Base-by-base conservation (phyloP, 2,797 vertebrate species). In the Cyclopterus lumpus region DNA sequence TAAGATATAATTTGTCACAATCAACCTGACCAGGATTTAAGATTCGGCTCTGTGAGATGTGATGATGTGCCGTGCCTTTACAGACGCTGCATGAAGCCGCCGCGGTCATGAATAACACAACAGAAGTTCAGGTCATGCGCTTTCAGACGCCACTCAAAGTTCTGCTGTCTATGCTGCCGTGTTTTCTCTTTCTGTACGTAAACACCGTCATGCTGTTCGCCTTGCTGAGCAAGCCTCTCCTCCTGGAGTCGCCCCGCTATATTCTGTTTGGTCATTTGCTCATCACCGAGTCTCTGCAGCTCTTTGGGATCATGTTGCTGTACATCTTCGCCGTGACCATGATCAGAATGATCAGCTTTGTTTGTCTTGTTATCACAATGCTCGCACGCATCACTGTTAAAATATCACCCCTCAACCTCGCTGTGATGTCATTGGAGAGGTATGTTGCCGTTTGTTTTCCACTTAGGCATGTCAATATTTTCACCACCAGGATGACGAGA, bases 191-290 rank as follows among this genome's bases (percentile, higher is more conserved):
- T 44, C 51, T 94, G 3, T 93, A 89, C 20, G 22, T 94, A 6
- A 94, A 94, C 15, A 12, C 58, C 0, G 51, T 93, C 65, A 93
- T 94, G 93, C 40, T 94, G 42, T 84, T 88, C 3, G 67, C 89
- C 18, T 10, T 94, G 54, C 26, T 84, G 53, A 88, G 58, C 12
- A 93, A 87, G 67, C 71, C 88, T 18, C 8, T 76, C 7, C 80
- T 94, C 7, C 64, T 80, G 61, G 91, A 93, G 62, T 79, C 79
- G 3, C 63, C 92, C 2, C 89, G 88, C 0, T 94, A 93, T n/a
- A 77, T 94, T 49, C 84, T 94, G 5, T 94, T 94, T 38, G 84
- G 79, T 18, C 91, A 94, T 60, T 77, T 95, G 82, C 92, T 94
- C 36, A n/a, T 92, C 7, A 78, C 55, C 5, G 92, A 94, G 32